phyloP scores from a whole-genome alignment of 2,113 vertebrate species.

The Nibea albiflora region DNA sequence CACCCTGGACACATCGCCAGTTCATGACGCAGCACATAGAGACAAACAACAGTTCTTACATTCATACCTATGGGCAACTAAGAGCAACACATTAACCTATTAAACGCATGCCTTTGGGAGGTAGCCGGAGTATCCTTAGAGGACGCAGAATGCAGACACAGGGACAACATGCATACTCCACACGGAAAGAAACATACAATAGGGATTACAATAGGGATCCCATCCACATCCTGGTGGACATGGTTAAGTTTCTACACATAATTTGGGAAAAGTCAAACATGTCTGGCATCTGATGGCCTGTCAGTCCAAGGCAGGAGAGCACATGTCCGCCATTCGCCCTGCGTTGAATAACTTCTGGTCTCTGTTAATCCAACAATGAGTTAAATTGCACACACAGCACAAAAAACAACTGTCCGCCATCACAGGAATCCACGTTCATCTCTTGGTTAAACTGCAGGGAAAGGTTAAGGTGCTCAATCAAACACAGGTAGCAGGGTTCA shows the following conservation, averaged over 20 bases:
- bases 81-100: too few relatives aligned
- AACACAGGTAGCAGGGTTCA: conserved; percentile 7
- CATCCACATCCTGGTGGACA: background rate
- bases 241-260: background rate
- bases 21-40: too few relatives aligned
- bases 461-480: background rate
- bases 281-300: background rate
- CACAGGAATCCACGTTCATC: background rate
- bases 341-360: background rate
- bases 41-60: too few relatives aligned
- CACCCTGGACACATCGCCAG: too few relatives aligned
- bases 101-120: too few relatives aligned
- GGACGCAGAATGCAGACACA: too few relatives aligned
- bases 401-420: background rate
- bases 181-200: too few relatives aligned
- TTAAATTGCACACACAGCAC: background rate
- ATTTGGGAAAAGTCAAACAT: background rate
- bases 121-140: too few relatives aligned
- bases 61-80: too few relatives aligned
- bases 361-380: too few relatives aligned
- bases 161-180: too few relatives aligned
- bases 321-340: background rate
- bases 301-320: background rate
- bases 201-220: too few relatives aligned
- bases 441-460: background rate